Percentiles rank a stretch among this genome's conserved stretches.
phyloP scores from a whole-genome alignment of 2,888 invertebrate species.

The Tetranychus piercei region DNA sequence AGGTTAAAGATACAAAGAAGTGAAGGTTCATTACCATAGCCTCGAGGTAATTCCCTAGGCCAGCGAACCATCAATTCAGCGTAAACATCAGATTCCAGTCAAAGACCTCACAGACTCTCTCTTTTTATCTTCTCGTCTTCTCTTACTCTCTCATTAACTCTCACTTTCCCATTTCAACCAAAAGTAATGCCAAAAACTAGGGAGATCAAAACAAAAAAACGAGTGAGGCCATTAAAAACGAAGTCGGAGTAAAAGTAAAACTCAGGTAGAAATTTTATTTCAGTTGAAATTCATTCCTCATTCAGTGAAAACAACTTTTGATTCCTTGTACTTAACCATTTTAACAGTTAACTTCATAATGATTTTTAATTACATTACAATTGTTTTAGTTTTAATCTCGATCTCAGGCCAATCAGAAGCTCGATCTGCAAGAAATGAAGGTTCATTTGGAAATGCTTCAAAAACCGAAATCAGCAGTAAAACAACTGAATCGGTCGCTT shows the following conservation, averaged over 20 bases:
- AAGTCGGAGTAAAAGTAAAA: neutral
- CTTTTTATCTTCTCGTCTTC: neutral
- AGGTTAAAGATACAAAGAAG: neutral
- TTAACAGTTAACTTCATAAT: no score
- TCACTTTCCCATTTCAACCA: neutral
- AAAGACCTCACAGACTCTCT: neutral
- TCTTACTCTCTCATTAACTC: neutral
- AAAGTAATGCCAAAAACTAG: neutral
- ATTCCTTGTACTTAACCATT: neutral
- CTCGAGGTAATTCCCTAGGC: neutral
- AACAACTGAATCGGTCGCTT: neutral
- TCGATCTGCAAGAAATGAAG: neutral
- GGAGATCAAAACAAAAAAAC: neutral
- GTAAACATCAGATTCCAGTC: neutral
- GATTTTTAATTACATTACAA: no score
- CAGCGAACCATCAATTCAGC: neutral
- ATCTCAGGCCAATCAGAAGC: neutral
- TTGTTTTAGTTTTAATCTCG: no score
- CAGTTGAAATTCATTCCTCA: neutral
- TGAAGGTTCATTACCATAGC: neutral
- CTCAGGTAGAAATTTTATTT: neutral
- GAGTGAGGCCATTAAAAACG: neutral
- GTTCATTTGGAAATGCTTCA: neutral
- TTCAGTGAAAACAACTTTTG: neutral
- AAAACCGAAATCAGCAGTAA: no score